Base-by-base conservation (phyloP, 2,797 vertebrate species). In the Mormyrops attenuatus region DNA sequence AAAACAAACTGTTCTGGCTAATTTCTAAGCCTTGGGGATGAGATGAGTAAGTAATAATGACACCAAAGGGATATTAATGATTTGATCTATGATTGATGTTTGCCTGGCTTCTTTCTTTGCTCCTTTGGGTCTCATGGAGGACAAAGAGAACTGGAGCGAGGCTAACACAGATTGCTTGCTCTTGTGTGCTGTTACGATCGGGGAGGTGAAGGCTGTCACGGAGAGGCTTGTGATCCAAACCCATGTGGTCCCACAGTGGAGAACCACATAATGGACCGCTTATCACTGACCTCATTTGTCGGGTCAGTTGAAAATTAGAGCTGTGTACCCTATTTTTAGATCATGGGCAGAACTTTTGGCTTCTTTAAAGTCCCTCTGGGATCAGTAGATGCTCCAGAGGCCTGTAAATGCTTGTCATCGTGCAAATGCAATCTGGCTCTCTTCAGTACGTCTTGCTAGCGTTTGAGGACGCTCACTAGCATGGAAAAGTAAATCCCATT, bases 271-370 rank as follows among this genome's bases (percentile, higher is more conserved):
- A 85, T 85, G 82, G 89, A 89, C n/a, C 50, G 53, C 49, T 89
- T 89, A 89, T 89, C 55, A 6, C 57, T 86, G 80, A 69, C 89
- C 82, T 86, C 80, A 69, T 85, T 85, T 89, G 88, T 57, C 50
- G 57, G 77, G 77, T 26, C 52, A 52, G 53, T 55, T 89, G 55
- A 60, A 89, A 88, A 89, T 85, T 63, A 85, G 52, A 30, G 8
- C 77, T 63, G 26, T 85, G 84, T 55, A 85, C 60, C n/a, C 50
- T 11, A 22, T 20, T 44, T 88, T 44, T 80, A 55, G 53, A 63
- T 85, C n/a, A 89, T 38, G 57, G 13, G 5, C 73, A 47, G 38
- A 88, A 53, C 77, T 47, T 50, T 9, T 41, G 50, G 49, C 20
- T 89, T 60, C 20, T 15, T 5, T 26, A 22, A 47, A 3, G 20